These are phyloP conservation scores for Poecile atricapillus DNA, from an alignment of 2,113 vertebrate genomes.

Conservation along the genomic window DNA sequence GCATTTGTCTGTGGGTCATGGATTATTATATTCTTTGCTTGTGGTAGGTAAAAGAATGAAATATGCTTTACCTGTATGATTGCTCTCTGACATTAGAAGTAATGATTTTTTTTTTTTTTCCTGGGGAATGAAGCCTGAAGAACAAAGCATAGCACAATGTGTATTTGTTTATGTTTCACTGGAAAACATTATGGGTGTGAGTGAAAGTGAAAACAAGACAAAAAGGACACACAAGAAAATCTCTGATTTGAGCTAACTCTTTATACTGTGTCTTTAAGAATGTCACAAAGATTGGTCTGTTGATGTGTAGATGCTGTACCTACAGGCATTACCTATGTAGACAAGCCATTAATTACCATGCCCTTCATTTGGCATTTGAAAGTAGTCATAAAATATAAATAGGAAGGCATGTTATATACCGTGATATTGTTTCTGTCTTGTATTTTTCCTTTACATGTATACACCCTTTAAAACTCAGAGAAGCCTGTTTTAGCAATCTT, in stretches of 20 bases:
- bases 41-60: background rate
- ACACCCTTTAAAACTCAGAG: background rate
- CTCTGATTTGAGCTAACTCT: background rate
- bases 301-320: background rate
- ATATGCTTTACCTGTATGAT: background rate
- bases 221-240: background rate
- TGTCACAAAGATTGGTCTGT: background rate
- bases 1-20: background rate
- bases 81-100: background rate
- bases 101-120: background rate
- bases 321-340: background rate
- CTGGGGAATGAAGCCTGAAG: background rate
- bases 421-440: fast-evolving
- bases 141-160: background rate
- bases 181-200: background rate
- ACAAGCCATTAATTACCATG: background rate
- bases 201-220: background rate
- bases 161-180: background rate
- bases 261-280: background rate
- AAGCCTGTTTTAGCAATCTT: background rate
- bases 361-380: background rate
- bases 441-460: background rate
- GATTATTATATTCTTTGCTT: conserved; percentile 12
- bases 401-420: background rate
- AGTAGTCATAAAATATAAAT: background rate